phyloP scores from a whole-genome alignment of 2,113 vertebrate species.

The Accipiter virgatus region DNA sequence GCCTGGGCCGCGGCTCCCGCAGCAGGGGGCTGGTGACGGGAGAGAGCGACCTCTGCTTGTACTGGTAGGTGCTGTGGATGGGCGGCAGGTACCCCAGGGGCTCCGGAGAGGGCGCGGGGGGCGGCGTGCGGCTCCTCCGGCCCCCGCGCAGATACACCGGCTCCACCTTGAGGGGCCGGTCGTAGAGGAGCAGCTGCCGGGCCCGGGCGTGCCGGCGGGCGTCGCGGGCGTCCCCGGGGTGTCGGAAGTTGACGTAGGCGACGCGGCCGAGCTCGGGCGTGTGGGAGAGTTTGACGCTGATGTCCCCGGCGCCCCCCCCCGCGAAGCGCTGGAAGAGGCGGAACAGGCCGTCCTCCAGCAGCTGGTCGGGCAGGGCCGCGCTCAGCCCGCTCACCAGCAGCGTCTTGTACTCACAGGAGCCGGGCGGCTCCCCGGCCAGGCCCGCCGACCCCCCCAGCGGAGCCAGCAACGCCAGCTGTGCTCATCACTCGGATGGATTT shows the following conservation, averaged over 20 bases:
- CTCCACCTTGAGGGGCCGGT: constrained; percentile 91
- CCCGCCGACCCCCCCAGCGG: no score
- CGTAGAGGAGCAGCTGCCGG: constrained; percentile 86
- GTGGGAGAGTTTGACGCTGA: constrained; percentile 93
- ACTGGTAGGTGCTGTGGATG: constrained; percentile 81
- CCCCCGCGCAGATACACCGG: constrained; percentile 86
- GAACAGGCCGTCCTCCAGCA: constrained; percentile 94
- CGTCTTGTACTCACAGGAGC: constrained; percentile 89
- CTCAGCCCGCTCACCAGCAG: constrained; percentile 93
- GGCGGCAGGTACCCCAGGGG: constrained; percentile 80
- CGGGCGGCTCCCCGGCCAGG: constrained; percentile 60
- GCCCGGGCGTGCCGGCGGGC: constrained; percentile 89
- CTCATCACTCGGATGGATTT: no score
- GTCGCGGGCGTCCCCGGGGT: constrained; percentile 92
- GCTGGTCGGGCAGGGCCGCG: constrained; percentile 90
- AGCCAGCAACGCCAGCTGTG: no score
- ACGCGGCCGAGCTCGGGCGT: constrained; percentile 93
- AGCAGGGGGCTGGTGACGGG: constrained; percentile 82
- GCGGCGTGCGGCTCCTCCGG: constrained; percentile 70
- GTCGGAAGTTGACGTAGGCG: constrained; percentile 95
- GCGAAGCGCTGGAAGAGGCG: constrained; percentile 95
- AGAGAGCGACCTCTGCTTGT: constrained; percentile 89
- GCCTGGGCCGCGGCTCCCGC: constrained; percentile 82
- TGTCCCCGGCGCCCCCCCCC: constrained; percentile 80
- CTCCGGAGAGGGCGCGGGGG: constrained; percentile 81